Percentiles rank a stretch among this genome's conserved stretches.
phyloP scores from a whole-genome alignment of 2,888 invertebrate genomes.

The Lasioglossum morio region DNA sequence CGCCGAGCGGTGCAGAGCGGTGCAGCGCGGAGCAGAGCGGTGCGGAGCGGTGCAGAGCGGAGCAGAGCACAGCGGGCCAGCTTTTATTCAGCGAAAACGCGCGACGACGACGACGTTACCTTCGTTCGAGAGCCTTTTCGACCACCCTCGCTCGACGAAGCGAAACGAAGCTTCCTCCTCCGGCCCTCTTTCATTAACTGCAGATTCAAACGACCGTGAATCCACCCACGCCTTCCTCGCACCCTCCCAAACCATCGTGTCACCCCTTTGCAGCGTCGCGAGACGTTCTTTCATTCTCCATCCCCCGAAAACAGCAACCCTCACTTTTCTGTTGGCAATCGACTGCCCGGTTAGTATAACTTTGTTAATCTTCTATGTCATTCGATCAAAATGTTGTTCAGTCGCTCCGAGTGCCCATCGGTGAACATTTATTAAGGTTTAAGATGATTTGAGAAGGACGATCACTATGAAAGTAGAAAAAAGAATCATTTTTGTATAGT shows the following conservation, averaged over 20 bases:
- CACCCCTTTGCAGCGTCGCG: not conserved
- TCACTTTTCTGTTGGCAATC: not conserved
- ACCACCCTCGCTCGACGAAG: slow-evolving; percentile 14
- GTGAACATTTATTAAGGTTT: too few relatives aligned
- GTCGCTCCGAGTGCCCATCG: too few relatives aligned
- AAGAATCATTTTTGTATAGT: too few relatives aligned
- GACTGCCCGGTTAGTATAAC: not conserved
- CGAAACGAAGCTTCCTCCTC: not conserved
- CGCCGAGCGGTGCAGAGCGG: slow-evolving; percentile 18
- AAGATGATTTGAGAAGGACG: too few relatives aligned
- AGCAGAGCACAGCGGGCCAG: not conserved
- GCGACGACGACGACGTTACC: slow-evolving; percentile 16
- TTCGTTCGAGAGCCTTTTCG: slow-evolving; percentile 53
- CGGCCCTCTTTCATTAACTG: slow-evolving; percentile 40
- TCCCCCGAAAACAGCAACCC: not conserved
- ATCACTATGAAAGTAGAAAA: too few relatives aligned
- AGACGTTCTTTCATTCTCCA: not conserved
- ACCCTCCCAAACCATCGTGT: not conserved
- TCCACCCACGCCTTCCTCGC: not conserved
- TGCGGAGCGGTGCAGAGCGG: not conserved
- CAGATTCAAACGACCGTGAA: slow-evolving; percentile 55
- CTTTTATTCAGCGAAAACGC: slow-evolving; percentile 50
- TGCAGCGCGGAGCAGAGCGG: slow-evolving; percentile 20
- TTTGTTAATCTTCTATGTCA: not conserved
- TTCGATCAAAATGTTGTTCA: too few relatives aligned